Percentiles rank a stretch among this genome's conserved stretches.
These are phyloP conservation scores for Hipposideros armiger DNA, from an alignment of 2,113 vertebrate genomes.

Conservation along the genomic window DNA sequence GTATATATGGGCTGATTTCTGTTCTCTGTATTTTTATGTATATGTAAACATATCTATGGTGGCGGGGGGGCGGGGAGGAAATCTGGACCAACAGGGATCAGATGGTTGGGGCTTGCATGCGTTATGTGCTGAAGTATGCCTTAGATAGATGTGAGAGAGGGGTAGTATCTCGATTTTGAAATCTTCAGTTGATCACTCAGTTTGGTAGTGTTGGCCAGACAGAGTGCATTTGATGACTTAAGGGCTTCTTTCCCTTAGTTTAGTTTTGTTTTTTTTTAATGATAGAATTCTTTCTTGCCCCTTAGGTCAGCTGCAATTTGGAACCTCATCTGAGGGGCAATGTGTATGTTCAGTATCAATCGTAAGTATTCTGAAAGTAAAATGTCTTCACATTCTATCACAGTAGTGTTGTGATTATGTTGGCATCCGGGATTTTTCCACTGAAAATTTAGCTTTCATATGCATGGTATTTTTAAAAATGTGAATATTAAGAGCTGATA, in stretches of 20 bases:
- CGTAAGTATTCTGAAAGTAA: constrained; percentile 88
- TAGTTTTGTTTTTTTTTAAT: neutral
- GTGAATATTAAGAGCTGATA: constrained; percentile 39
- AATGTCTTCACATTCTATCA: neutral
- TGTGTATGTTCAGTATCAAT: constrained; percentile 97
- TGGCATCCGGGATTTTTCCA: neutral
- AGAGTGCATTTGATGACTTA: neutral
- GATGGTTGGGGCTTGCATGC: neutral
- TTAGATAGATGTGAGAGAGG: neutral
- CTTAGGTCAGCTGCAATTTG: constrained; percentile 97
- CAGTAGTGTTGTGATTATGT: neutral
- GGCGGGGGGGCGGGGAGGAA: too few species aligned
- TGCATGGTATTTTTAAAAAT: constrained; percentile 52
- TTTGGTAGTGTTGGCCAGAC: neutral
- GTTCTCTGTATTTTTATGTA: neutral
- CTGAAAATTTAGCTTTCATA: neutral
- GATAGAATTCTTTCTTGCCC: constrained; percentile 36
- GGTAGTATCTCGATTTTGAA: neutral
- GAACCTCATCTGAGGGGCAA: constrained; percentile 98
- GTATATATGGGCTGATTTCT: neutral
- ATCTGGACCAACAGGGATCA: neutral
- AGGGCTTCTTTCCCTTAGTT: neutral
- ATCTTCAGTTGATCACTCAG: neutral
- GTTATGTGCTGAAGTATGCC: neutral
- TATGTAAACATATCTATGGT: neutral